phyloP scores from a whole-genome alignment of 2,113 vertebrate genomes.

The Trogon melanurus region DNA sequence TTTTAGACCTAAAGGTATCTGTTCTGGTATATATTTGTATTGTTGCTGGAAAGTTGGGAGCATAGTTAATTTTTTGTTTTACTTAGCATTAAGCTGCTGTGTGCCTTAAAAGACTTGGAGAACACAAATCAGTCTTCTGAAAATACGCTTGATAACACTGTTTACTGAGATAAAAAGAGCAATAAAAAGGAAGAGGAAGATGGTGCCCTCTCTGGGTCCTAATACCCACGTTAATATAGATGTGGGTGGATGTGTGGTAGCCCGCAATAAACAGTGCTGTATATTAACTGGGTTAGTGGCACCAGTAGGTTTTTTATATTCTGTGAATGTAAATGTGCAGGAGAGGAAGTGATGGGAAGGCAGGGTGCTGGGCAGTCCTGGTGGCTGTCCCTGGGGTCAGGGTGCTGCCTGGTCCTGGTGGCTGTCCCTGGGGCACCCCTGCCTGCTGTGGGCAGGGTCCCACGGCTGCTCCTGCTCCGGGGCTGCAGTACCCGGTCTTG shows the following conservation, averaged over 20 bases:
- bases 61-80: background rate
- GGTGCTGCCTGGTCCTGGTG: background rate
- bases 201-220: background rate
- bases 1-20: background rate
- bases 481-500: accelerated
- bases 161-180: background rate
- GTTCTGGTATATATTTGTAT: background rate
- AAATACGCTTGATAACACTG: background rate
- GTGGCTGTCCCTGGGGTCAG: too few species aligned
- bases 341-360: background rate
- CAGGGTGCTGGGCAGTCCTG: background rate
- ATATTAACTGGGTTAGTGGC: background rate
- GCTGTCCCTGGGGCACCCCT: background rate
- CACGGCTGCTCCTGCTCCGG: accelerated
- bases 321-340: accelerated
- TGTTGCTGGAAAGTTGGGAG: background rate
- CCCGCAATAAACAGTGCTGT: accelerated
- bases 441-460: background rate
- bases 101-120: background rate
- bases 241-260: too few species aligned
- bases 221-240: background rate
- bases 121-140: background rate
- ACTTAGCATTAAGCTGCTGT: background rate
- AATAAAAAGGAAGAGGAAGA: background rate
- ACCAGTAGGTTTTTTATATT: accelerated